Base-by-base conservation (phyloP, 2,888 invertebrate species). In the Tachina fera region DNA sequence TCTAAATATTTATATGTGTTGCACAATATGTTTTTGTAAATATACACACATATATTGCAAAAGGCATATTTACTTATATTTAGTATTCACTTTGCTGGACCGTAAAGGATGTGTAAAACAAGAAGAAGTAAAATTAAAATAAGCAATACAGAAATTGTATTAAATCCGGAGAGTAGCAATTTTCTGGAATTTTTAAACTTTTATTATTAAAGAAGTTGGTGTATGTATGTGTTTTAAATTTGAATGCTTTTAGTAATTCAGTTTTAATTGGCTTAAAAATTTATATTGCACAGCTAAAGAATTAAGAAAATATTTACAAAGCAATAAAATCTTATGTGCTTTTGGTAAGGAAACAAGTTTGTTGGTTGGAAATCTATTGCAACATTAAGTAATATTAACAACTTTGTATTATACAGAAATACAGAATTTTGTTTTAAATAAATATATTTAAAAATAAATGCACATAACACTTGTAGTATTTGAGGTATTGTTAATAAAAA, bases 101-200 rank as follows among this genome's bases (percentile, higher is more conserved):
- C 82, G 58, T 82, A 79, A 82, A 85, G 75, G 77, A 85, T 78
- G 75, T 85, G 78, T 79, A 45, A 60, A 85, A 82, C 47, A 47
- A 31, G n/a, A 43, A 5, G 39, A 31, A 58, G 41, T 14, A n/a
- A 75, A 45, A 16, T 19, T 16, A 13, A 49, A 9, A 49, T 58
- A 51, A 22, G 56, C 47, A 82, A 82, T 75, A 75, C 58, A 78
- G 71, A 75, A 85, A 85, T 85, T 82, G 65, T 67, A 78, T 78
- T 82, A 51, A 79, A 78, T 45, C 78, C 82, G 82, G 85, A 85
- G 74, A 78, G 58, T 63, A 78, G 76, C 49, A 49, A 60, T 65
- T 70, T 70, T 85, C 78, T 82, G 78, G 58, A 41, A 58, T 82
- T 80, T 65, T 41, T 41, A 58, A 41, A 47, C 14, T 49, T 68